Percentiles rank a stretch among this genome's conserved stretches.
These are phyloP conservation scores for Didymodactylos carnosus DNA, from an alignment of 2,888 invertebrate species.

Conservation along the genomic window DNA sequence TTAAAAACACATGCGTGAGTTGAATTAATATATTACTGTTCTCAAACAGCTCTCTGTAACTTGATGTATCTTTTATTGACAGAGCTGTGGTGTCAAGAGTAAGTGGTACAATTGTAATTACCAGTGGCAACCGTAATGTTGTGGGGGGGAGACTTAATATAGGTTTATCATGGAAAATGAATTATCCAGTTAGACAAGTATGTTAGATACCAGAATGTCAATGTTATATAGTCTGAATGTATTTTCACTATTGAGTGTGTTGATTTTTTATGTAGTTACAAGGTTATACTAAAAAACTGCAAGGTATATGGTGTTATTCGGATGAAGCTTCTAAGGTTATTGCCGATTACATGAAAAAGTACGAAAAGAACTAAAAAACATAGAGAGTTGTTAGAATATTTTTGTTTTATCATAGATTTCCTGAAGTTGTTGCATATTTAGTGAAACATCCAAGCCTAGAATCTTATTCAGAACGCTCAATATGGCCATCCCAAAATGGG, in stretches of 20 bases:
- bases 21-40: no score
- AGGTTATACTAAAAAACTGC: constrained; percentile 54
- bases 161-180: background rate
- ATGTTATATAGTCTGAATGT: background rate
- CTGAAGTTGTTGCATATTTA: constrained; percentile 50
- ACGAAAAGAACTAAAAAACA: no score
- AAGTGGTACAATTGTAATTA: background rate
- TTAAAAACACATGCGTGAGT: background rate
- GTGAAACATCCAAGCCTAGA: constrained; percentile 34
- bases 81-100: no score
- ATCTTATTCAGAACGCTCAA: constrained; percentile 47
- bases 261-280: constrained; percentile 40
- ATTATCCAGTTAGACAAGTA: background rate
- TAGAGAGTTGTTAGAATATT: no score
- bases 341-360: constrained; percentile 44
- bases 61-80: no score
- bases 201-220: background rate
- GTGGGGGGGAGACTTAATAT: no score
- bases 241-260: no score
- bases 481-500: constrained; percentile 45
- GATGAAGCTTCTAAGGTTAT: constrained; percentile 51
- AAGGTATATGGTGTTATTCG: constrained; percentile 56
- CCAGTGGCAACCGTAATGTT: no score
- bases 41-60: no score
- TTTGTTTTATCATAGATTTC: constrained; percentile 37